A percentile compares a stretch with the other conserved stretches of the same genome.
Conservation (phyloP, 2,797 vertebrate genomes). For the Sebastes paucispinis region DNA sequence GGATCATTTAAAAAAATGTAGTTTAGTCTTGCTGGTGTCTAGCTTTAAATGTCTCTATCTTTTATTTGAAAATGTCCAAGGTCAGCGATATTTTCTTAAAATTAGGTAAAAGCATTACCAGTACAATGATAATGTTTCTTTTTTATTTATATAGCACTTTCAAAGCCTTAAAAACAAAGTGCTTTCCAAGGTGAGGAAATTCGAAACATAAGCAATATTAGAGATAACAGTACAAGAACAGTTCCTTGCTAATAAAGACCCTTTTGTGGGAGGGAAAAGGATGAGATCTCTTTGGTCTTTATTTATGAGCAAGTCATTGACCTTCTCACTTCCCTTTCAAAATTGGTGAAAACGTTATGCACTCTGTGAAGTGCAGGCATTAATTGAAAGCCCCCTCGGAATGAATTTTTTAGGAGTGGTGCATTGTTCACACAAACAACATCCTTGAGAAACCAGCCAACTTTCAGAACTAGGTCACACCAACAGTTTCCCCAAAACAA, state of each 20-base stretch:
- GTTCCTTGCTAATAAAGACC: neutral
- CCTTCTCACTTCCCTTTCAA: neutral
- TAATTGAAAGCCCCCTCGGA: conserved; percentile 15
- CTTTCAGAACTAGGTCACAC: conserved; percentile 53
- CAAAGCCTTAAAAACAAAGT: neutral
- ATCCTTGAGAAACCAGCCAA: conserved; percentile 22
- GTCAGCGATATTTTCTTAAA: neutral
- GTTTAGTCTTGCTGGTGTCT: too few species aligned
- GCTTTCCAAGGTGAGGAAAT: neutral
- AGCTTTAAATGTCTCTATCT: neutral
- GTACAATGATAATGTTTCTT: neutral
- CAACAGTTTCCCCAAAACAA: conserved; percentile 21
- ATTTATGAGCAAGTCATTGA: neutral
- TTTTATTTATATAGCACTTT: neutral
- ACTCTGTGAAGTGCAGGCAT: neutral
- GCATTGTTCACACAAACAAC: conserved; percentile 34
- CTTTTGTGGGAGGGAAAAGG: neutral
- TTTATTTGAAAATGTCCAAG: neutral
- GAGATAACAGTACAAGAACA: neutral
- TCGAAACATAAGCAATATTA: neutral
- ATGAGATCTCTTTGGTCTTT: neutral
- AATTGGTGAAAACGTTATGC: neutral
- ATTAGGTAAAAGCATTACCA: neutral
- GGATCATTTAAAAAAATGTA: too few species aligned
- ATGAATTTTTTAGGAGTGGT: conserved; percentile 13